phyloP scores from a whole-genome alignment of 2,888 invertebrate genomes.

The Eristalis tenax region DNA sequence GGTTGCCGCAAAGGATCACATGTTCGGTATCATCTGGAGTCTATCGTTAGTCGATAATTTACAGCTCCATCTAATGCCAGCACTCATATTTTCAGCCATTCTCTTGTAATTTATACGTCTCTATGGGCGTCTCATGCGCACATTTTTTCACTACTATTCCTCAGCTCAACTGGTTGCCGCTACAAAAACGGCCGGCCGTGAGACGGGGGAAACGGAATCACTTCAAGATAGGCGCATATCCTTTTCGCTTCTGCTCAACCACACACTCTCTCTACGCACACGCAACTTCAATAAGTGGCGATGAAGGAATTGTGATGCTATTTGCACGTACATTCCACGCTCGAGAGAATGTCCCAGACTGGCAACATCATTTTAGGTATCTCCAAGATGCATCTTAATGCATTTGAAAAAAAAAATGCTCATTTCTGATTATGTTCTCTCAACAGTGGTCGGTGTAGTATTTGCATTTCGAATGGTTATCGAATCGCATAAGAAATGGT shows the following conservation, averaged over 20 bases:
- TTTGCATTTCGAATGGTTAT: slow-evolving; percentile 44
- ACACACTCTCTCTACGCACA: neutral
- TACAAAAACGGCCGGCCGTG: too few relatives aligned
- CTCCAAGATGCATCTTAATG: slow-evolving; percentile 34
- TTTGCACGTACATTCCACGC: slow-evolving; percentile 10
- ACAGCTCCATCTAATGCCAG: neutral
- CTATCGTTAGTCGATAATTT: neutral
- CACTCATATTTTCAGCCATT: slow-evolving; percentile 22
- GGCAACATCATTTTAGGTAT: slow-evolving; percentile 49
- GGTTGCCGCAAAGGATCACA: neutral
- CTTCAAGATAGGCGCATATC: neutral
- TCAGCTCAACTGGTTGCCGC: slow-evolving; percentile 30
- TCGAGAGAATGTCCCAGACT: slow-evolving; percentile 1
- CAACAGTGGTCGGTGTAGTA: slow-evolving; percentile 17
- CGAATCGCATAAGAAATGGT: neutral
- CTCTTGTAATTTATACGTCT: slow-evolving; percentile 35
- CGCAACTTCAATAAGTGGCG: neutral
- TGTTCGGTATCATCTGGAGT: neutral
- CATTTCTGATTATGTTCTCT: slow-evolving; percentile 8
- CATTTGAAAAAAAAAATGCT: neutral
- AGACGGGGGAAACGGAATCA: neutral
- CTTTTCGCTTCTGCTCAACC: neutral
- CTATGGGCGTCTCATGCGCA: slow-evolving; percentile 8
- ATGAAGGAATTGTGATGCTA: neutral
- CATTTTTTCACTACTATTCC: neutral